Percentiles rank a stretch among this genome's conserved stretches.
Evolutionary conservation across 1,140 invertebrate species (phyloP).

Genomic region (Andricus grossulariae): DNA sequence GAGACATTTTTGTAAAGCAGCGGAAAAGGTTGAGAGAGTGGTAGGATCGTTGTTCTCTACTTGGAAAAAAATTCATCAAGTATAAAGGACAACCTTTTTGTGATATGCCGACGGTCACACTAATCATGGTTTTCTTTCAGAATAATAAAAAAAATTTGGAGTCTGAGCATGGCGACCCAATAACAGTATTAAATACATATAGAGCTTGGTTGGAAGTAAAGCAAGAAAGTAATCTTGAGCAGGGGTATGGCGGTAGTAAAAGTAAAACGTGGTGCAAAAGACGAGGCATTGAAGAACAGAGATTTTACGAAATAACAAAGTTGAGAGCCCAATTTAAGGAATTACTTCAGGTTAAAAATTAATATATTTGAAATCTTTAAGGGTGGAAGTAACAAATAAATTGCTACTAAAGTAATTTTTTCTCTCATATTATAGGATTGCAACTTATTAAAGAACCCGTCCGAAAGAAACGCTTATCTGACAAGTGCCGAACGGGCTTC

Average conservation of each 20-base stretch:
- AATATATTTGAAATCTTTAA: constrained; percentile 33
- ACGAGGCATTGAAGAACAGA: constrained; percentile 94
- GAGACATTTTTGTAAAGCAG: too few species aligned
- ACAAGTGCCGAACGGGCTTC: constrained; percentile 86
- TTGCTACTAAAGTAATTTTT: constrained; percentile 17
- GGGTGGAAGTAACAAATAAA: constrained; percentile 30
- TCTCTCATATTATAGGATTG: constrained; percentile 78
- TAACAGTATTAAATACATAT: constrained; percentile 93
- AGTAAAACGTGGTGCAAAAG: constrained; percentile 90
- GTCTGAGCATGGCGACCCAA: constrained; percentile 96
- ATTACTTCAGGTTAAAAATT: constrained; percentile 81
- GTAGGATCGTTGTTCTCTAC: too few species aligned
- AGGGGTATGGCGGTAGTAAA: constrained; percentile 64
- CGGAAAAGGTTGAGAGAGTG: too few species aligned
- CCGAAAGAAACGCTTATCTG: constrained; percentile 77
- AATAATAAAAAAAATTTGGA: constrained; percentile 87
- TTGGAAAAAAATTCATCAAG: too few species aligned
- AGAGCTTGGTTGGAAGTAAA: constrained; percentile 93
- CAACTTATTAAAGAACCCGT: constrained; percentile 79
- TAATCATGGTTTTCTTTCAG: constrained; percentile 69
- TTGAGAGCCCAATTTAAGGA: constrained; percentile 92
- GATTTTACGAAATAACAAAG: constrained; percentile 97
- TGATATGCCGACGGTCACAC: too few species aligned
- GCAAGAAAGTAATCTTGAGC: constrained; percentile 67
- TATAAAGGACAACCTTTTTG: too few species aligned